Percentiles rank a stretch among this genome's conserved stretches.
Conservation (phyloP, 1,140 invertebrate genomes). For the Latrodectus geometricus region DNA sequence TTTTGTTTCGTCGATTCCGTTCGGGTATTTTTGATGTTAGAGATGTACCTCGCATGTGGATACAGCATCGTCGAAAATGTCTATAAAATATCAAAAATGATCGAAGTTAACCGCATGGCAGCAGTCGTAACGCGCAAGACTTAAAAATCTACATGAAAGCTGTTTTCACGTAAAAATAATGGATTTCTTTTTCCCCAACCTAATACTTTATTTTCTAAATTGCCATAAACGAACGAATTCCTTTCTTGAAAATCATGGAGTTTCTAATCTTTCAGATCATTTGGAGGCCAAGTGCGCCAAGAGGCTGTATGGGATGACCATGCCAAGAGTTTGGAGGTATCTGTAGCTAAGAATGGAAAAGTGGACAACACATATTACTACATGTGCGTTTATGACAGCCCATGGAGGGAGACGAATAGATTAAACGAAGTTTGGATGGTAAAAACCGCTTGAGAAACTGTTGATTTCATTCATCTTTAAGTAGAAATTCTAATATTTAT, state of each 20-base stretch:
- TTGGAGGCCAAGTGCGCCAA: constrained; percentile 14
- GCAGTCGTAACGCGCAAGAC: too few species aligned
- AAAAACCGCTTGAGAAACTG: background rate
- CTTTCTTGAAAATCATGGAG: background rate
- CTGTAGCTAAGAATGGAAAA: background rate
- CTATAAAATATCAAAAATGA: too few species aligned
- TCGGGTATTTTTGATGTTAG: too few species aligned
- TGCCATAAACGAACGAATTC: background rate
- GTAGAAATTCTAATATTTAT: too few species aligned
- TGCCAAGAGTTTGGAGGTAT: background rate
- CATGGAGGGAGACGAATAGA: constrained; percentile 16
- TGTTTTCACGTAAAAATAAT: too few species aligned
- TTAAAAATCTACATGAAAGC: too few species aligned
- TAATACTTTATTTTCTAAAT: background rate
- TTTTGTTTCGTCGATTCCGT: too few species aligned
- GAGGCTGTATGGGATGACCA: constrained; percentile 35
- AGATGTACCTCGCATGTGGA: too few species aligned
- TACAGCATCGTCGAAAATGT: too few species aligned
- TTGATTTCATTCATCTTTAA: background rate
- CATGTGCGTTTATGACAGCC: constrained; percentile 47
- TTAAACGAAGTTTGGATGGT: constrained; percentile 45
- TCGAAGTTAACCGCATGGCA: too few species aligned
- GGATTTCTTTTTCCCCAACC: too few species aligned
- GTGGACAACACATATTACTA: constrained; percentile 21
- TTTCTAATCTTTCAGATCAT: constrained; percentile 16